Evolutionary conservation across 1,140 invertebrate genomes (phyloP).

Genomic region (Drosophila truncata): DNA sequence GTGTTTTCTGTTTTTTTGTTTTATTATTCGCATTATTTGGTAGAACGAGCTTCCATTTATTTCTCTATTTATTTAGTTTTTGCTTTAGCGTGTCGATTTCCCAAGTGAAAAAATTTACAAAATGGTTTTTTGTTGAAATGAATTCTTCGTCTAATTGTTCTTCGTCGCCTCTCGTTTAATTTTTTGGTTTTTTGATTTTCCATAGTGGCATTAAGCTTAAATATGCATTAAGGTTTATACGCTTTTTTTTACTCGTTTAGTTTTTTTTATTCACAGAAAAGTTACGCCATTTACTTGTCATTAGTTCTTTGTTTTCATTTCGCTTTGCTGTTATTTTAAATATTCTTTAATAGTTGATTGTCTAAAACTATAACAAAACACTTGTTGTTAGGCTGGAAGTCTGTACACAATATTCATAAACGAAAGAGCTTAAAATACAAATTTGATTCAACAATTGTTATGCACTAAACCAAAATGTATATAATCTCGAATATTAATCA

Average conservation of each 20-base stretch:
- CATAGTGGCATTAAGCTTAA: slow-evolving; percentile 61
- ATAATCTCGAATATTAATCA: slow-evolving; percentile 5
- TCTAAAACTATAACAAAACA: slow-evolving; percentile 82
- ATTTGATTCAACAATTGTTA: slow-evolving; percentile 18
- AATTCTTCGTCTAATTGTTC: slow-evolving; percentile 47
- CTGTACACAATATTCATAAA: slow-evolving; percentile 34
- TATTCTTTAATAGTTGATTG: slow-evolving; percentile 72
- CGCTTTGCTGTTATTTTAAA: slow-evolving; percentile 45
- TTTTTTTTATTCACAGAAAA: slow-evolving; percentile 80
- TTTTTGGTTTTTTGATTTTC: slow-evolving; percentile 30
- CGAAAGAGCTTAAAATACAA: slow-evolving; percentile 23
- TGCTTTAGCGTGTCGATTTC: slow-evolving; percentile 82
- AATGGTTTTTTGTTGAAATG: slow-evolving; percentile 72
- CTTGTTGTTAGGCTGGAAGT: slow-evolving; percentile 69
- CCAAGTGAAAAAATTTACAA: slow-evolving; percentile 83
- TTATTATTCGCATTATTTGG: slow-evolving; percentile 37
- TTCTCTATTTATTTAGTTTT: slow-evolving; percentile 65
- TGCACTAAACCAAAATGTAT: slow-evolving; percentile 26
- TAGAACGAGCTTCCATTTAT: slow-evolving; percentile 49
- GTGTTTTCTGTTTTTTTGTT: slow-evolving; percentile 31
- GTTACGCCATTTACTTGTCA: slow-evolving; percentile 83
- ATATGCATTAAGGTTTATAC: slow-evolving; percentile 50
- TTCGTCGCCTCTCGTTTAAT: slow-evolving; percentile 19
- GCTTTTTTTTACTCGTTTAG: slow-evolving; percentile 51
- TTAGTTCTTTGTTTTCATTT: slow-evolving; percentile 57